Conservation (phyloP, 2,888 invertebrate species). For the Agrochola lota region DNA sequence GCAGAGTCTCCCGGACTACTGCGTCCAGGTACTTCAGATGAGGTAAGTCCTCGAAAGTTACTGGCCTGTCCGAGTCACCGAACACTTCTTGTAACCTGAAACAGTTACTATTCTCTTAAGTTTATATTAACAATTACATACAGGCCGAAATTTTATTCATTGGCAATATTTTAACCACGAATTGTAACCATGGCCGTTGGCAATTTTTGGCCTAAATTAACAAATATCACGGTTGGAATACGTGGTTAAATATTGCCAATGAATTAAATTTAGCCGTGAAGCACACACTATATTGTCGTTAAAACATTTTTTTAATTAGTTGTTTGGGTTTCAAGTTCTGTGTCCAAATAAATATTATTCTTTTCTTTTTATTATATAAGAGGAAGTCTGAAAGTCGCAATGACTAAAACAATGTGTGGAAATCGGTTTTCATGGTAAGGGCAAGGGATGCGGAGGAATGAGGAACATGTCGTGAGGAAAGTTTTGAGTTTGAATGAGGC, state of each 20-base stretch:
- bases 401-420: not conserved
- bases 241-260: too few relatives aligned
- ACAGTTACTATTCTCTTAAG: not conserved
- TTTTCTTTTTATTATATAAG: not conserved
- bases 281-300: too few relatives aligned
- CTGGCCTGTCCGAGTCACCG: slow-evolving; percentile 63
- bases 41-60: slow-evolving; percentile 61
- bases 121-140: too few relatives aligned
- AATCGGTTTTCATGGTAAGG: not conserved
- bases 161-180: too few relatives aligned
- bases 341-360: not conserved
- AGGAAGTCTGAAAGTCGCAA: not conserved
- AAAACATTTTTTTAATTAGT: too few relatives aligned
- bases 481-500: not conserved
- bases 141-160: too few relatives aligned
- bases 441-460: too few relatives aligned
- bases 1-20: slow-evolving; percentile 72
- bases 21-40: slow-evolving; percentile 72
- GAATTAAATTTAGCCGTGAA: too few relatives aligned
- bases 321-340: too few relatives aligned
- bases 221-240: too few relatives aligned
- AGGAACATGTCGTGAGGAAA: not conserved
- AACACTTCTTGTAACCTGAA: slow-evolving; percentile 63
- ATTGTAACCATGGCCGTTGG: too few relatives aligned
- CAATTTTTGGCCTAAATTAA: too few relatives aligned